A percentile compares a stretch with the other conserved stretches of the same genome.
phyloP scores from a whole-genome alignment of 1,140 invertebrate genomes.

The Proales similis region DNA sequence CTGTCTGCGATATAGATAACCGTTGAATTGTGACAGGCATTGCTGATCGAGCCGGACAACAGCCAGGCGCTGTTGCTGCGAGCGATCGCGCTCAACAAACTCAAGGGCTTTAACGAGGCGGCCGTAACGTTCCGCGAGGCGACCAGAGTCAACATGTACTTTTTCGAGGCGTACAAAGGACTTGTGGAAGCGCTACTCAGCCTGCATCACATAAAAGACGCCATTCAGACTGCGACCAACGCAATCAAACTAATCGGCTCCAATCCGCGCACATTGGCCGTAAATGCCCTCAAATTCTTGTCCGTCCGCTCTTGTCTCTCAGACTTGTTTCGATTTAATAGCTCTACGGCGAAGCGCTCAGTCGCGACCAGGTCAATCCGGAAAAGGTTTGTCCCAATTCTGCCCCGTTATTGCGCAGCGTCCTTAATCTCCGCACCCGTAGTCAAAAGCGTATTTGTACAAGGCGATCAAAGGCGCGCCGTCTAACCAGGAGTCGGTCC shows the following conservation, averaged over 20 bases:
- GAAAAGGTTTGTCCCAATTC: no score
- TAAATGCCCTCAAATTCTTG: no score
- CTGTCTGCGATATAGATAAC: no score
- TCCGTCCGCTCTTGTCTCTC: no score
- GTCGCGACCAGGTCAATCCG: slow-evolving; percentile 6
- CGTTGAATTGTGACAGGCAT: no score
- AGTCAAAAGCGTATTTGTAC: slow-evolving; percentile 33
- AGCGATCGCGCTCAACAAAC: slow-evolving; percentile 28
- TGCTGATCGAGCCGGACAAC: slow-evolving; percentile 31
- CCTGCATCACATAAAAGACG: slow-evolving; percentile 35
- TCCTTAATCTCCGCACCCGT: no score
- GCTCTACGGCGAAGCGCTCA: slow-evolving; percentile 31
- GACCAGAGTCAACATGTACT: slow-evolving; percentile 25
- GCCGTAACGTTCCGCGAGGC: slow-evolving; percentile 32
- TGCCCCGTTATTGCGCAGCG: no score
- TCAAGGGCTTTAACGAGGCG: slow-evolving; percentile 21
- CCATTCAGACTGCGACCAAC: slow-evolving; percentile 32
- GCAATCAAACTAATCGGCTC: slow-evolving; percentile 34
- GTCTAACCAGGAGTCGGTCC: slow-evolving; percentile 22
- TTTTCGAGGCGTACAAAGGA: slow-evolving; percentile 34
- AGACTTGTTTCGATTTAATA: no score
- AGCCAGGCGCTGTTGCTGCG: slow-evolving; percentile 21
- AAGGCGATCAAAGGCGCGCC: slow-evolving; percentile 36
- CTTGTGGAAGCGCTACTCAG: slow-evolving; percentile 20
- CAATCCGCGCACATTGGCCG: slow-evolving; percentile 31